These are phyloP conservation scores for Drosophila pandora DNA, from an alignment of 1,140 invertebrate species.

Conservation along the genomic window DNA sequence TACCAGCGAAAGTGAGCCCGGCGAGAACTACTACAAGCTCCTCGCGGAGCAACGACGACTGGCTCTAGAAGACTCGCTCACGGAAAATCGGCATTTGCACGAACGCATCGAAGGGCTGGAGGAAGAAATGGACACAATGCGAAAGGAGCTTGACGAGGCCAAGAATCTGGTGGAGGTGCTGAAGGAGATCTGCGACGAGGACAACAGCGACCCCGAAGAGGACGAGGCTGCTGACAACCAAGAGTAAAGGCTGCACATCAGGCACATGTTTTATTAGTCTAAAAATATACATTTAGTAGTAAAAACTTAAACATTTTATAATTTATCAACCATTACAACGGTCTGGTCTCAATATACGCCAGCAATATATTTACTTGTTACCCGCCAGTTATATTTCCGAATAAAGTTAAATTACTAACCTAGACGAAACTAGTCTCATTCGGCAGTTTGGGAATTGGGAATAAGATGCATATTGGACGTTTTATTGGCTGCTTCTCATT, in stretches of 20 bases:
- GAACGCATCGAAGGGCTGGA: constrained; percentile 85
- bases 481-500: not conserved
- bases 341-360: constrained; percentile 56
- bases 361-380: constrained; percentile 56
- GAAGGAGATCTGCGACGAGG: constrained; percentile 85
- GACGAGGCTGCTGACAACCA: constrained; percentile 21
- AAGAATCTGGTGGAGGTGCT: constrained; percentile 86
- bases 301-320: constrained; percentile 26
- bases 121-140: constrained; percentile 86
- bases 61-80: constrained; percentile 86
- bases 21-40: constrained; percentile 87
- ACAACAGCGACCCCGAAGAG: constrained; percentile 57
- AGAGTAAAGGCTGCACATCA: constrained; percentile 39
- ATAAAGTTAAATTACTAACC: constrained; percentile 2
- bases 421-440: not conserved
- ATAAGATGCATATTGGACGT: not conserved
- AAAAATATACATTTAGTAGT: constrained; percentile 54
- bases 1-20: constrained; percentile 85
- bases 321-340: constrained; percentile 51
- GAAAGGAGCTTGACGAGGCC: constrained; percentile 87
- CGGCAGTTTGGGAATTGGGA: not conserved
- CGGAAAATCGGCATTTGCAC: constrained; percentile 85
- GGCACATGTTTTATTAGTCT: constrained; percentile 35
- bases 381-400: constrained; percentile 32
- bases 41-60: constrained; percentile 86